Conservation (phyloP, 2,888 invertebrate species). For the Meliscaeva auricollis region DNA sequence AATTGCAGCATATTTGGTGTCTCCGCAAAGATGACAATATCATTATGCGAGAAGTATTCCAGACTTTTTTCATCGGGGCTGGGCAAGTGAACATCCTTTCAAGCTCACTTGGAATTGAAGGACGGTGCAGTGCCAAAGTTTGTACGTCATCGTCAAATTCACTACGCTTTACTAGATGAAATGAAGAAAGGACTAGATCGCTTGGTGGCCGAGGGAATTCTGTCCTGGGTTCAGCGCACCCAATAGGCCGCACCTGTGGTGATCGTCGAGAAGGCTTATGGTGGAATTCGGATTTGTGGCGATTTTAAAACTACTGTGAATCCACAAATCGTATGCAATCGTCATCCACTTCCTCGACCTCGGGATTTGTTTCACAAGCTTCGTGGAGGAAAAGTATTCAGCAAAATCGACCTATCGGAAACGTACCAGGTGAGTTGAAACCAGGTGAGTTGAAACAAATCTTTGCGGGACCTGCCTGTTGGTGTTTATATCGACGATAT, state of each 20-base stretch:
- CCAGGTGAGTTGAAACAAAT: slow-evolving; percentile 20
- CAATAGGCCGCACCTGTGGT: slow-evolving; percentile 80
- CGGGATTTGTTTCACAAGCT: slow-evolving; percentile 76
- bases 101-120: slow-evolving; percentile 23
- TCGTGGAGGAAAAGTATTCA: slow-evolving; percentile 70
- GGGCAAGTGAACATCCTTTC: slow-evolving; percentile 14
- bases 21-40: too few relatives aligned
- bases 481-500: slow-evolving; percentile 33
- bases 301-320: slow-evolving; percentile 77
- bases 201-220: slow-evolving; percentile 1
- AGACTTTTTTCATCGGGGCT: slow-evolving; percentile 9
- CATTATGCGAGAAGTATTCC: slow-evolving; percentile 7
- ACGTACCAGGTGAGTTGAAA: slow-evolving; percentile 5
- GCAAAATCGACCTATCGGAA: slow-evolving; percentile 77
- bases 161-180: slow-evolving; percentile 3
- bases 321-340: slow-evolving; percentile 76
- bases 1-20: too few relatives aligned
- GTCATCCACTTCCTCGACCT: slow-evolving; percentile 77
- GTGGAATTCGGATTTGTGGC: slow-evolving; percentile 76
- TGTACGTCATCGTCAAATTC: slow-evolving; percentile 25
- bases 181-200: slow-evolving; percentile 8
- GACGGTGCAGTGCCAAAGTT: slow-evolving; percentile 19
- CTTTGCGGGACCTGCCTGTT: neutral
- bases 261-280: slow-evolving; percentile 78
- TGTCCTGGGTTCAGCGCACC: neutral